A percentile compares a stretch with the other conserved stretches of the same genome.
Conservation (phyloP, 2,888 invertebrate genomes). For the Petrophora chlorosata region DNA sequence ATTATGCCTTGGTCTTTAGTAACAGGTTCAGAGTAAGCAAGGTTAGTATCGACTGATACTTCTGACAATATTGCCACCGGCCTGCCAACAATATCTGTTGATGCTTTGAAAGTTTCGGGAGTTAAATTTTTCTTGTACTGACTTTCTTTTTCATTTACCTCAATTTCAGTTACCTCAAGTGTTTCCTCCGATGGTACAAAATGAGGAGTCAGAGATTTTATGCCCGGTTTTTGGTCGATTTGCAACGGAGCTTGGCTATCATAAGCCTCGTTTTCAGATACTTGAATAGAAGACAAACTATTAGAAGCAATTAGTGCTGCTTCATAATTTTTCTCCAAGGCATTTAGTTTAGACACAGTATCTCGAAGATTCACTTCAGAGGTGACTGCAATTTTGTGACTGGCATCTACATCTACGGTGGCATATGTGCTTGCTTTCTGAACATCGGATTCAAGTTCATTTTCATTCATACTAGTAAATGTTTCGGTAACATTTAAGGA, state of each 20-base stretch:
- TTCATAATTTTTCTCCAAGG: constrained; percentile 50
- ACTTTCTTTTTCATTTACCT: constrained; percentile 69
- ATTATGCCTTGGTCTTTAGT: constrained; percentile 43
- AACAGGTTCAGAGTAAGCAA: constrained; percentile 48
- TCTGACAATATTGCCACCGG: constrained; percentile 81
- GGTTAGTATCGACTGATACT: constrained; percentile 66
- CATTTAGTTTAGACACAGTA: constrained; percentile 53
- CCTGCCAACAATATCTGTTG: constrained; percentile 70
- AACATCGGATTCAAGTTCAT: constrained; percentile 61
- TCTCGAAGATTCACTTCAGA: constrained; percentile 71
- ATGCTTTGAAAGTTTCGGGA: constrained; percentile 60
- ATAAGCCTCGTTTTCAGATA: constrained; percentile 68
- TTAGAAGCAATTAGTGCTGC: constrained; percentile 64
- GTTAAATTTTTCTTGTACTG: constrained; percentile 38
- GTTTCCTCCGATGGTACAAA: constrained; percentile 54
- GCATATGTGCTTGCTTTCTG: constrained; percentile 75
- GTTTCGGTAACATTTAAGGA: constrained; percentile 85
- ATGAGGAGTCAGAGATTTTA: constrained; percentile 57
- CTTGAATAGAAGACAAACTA: constrained; percentile 57
- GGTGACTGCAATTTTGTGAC: constrained; percentile 79
- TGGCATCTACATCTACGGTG: constrained; percentile 73
- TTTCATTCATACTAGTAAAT: constrained; percentile 76
- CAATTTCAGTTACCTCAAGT: constrained; percentile 61
- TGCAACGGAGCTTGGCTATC: constrained; percentile 70
- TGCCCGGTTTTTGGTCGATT: constrained; percentile 46